These are phyloP conservation scores for Xenops minutus DNA, from an alignment of 2,797 vertebrate genomes.

Conservation along the genomic window DNA sequence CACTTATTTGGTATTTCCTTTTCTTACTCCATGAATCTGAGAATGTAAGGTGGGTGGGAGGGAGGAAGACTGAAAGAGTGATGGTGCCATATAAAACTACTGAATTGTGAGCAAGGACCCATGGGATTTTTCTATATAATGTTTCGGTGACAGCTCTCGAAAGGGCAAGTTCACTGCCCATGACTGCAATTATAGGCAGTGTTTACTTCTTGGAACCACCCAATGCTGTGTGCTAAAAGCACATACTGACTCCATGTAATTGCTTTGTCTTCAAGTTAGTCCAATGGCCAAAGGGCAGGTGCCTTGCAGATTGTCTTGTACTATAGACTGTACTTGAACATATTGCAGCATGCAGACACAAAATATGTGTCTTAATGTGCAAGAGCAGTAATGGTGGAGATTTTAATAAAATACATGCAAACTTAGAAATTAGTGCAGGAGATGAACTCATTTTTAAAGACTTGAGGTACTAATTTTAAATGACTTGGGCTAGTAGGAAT, in stretches of 20 bases:
- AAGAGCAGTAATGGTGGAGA: not conserved
- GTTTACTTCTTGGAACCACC: not conserved
- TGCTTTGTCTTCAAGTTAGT: not conserved
- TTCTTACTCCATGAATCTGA: not conserved
- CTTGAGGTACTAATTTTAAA: not conserved
- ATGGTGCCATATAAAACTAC: not conserved
- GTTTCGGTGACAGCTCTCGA: not conserved
- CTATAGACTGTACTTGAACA: not conserved
- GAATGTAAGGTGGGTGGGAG: not conserved
- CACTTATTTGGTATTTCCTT: not conserved
- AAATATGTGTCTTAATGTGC: not conserved
- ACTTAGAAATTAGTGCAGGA: not conserved
- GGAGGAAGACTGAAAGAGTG: not conserved
- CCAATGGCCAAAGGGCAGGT: not conserved
- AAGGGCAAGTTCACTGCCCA: not conserved
- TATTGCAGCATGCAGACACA: too few relatives aligned
- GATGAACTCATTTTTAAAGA: not conserved
- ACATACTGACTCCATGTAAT: not conserved
- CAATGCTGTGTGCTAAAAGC: not conserved
- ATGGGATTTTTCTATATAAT: accelerated
- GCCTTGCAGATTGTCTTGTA: not conserved
- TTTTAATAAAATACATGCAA: not conserved
- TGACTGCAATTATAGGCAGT: not conserved
- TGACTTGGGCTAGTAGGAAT: not conserved
- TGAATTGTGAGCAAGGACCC: not conserved